These are phyloP conservation scores for Artibeus lituratus DNA, from an alignment of 2,797 vertebrate species.

Conservation along the genomic window DNA sequence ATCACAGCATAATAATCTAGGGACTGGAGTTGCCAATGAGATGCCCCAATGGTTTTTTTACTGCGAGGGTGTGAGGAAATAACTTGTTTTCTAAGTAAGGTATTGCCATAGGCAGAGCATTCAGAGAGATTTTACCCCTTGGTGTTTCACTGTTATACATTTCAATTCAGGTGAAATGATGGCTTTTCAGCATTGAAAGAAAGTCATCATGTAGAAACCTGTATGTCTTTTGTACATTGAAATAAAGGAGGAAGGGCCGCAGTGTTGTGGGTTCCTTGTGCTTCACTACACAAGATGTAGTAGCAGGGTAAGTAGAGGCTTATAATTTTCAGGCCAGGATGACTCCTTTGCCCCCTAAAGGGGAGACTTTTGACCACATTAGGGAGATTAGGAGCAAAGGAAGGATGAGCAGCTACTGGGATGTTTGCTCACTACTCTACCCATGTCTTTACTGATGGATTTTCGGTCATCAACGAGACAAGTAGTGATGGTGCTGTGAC, in stretches of 20 bases:
- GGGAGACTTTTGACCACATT: not conserved
- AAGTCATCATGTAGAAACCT: not conserved
- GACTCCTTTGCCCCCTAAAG: not conserved
- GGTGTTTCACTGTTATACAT: not conserved
- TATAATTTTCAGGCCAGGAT: not conserved
- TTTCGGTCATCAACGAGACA: not conserved
- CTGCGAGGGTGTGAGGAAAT: not conserved
- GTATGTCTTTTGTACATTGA: not conserved
- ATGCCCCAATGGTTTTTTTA: not conserved
- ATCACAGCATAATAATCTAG: not conserved
- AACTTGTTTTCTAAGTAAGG: not conserved
- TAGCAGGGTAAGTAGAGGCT: not conserved
- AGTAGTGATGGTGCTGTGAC: not conserved
- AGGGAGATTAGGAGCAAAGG: not conserved
- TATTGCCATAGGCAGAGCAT: not conserved
- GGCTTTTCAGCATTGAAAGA: not conserved
- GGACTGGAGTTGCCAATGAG: not conserved
- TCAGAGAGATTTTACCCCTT: not conserved
- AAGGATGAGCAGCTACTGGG: not conserved
- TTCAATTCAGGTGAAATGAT: not conserved
- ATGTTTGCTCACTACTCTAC: not conserved
- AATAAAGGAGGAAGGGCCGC: not conserved
- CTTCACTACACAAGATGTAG: not conserved
- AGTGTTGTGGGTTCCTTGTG: not conserved
- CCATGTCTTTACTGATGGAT: not conserved